Base-by-base conservation (phyloP, 2,113 vertebrate genomes). In the Pygoscelis antarcticus region DNA sequence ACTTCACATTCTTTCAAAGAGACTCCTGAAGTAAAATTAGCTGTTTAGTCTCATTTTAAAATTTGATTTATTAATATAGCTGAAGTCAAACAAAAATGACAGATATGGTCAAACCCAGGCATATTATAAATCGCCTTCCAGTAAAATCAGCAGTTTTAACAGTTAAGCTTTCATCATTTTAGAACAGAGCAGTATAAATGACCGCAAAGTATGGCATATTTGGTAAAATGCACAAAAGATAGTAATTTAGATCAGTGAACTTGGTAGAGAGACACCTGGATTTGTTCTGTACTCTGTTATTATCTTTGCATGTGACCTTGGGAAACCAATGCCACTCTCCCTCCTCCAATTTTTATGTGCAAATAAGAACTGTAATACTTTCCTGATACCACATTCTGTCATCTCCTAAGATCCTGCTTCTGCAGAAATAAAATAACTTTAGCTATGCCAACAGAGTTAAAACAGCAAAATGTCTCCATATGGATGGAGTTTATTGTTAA, bases 31-130 rank as follows among this genome's bases (percentile, higher is more conserved):
- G 10, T 75, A 90, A 96, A 96, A 87, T 82, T 84, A 89, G 32
- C 16, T 89, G 38, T 89, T 95, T 84, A 71, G 55, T 79, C 70
- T 94, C 6, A 40, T 68, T 94, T 96, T 89, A n/a, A 84, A 78
- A 47, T 68, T 51, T 94, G 55, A 94, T 93, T 87, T 91, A 76
- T 82, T 82, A 89, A 49, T 82, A 27, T 11, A 79, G 16, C 13
- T 60, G 42, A 89, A 94, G 32, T 75, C 51, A 91, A 55, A n/a
- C 7, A 69, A 87, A 94, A 94, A 87, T 85, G 47, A 93, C 74
- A 91, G n/a, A 84, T 75, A 57, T 6, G 44, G 65, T 79, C 72
- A 94, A 87, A 89, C 9, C 2, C 47, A 87, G 51, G 17, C 26
- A 55, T 72, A 74, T 58, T 83, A 83, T 71, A 89, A 89, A 87